Evolutionary conservation across 2,113 vertebrate species (phyloP).

Genomic region (Melanostigma gelatinosum): DNA sequence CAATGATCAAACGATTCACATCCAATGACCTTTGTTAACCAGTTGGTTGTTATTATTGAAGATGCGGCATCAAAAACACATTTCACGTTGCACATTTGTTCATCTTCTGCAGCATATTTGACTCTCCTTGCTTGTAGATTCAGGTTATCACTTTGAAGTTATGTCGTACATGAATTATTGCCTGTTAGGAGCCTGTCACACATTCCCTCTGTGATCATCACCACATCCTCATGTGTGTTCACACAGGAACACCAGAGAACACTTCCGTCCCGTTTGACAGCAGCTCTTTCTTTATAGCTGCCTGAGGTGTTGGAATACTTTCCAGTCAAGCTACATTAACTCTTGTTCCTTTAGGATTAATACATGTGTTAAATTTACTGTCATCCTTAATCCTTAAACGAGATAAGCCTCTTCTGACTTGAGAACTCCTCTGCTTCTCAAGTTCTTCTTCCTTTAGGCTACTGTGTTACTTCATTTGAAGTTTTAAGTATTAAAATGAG

Average conservation of each 20-base stretch:
- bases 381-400: background rate
- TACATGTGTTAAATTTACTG: background rate
- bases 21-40: background rate
- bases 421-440: background rate
- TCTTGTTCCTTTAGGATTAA: slow-evolving; percentile 39
- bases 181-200: slow-evolving; percentile 1
- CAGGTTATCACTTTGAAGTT: background rate
- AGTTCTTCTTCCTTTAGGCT: background rate
- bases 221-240: background rate
- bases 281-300: slow-evolving; percentile 53
- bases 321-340: slow-evolving; percentile 55
- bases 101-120: background rate
- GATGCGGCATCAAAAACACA: too few species aligned
- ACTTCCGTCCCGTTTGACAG: slow-evolving; percentile 27
- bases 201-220: slow-evolving; percentile 9
- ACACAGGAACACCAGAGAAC: background rate
- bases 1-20: background rate
- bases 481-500: background rate
- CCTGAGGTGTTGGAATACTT: slow-evolving; percentile 59
- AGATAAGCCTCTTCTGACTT: background rate
- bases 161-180: slow-evolving; percentile 8
- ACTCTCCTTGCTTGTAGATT: background rate
- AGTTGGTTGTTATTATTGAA: too few species aligned
- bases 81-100: background rate
- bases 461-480: background rate